Evolutionary conservation across 2,888 invertebrate genomes (phyloP), one percentile per base, ranked within the genome.

Genomic region (Pharmacophagus antenor): DNA sequence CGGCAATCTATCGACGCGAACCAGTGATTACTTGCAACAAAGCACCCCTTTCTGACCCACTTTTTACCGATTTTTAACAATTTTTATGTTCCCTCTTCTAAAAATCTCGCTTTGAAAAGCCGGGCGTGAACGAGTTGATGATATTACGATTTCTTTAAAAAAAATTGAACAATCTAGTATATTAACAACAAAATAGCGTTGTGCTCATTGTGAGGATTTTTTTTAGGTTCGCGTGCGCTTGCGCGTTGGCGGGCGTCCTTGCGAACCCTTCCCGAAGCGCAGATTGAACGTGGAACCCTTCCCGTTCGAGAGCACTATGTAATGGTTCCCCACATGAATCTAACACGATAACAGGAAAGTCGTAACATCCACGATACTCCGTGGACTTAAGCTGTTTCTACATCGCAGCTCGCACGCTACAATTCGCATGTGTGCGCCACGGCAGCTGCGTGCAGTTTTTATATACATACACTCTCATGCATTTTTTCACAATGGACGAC

Each of bases 61-160:
- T 90, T 90, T 90, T 88, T 88, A 85, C 84, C 80, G 79, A 82
- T 84, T 89, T 87, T 88, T 84, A 85, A 85, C 81, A 84, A 85
- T 84, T 88, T 85, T 84, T 82, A 76, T 72, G 72, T 80, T 84
- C 85, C 84, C 88, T 85, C 85, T 86, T 83, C 82, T 84, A 85
- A 82, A 59, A 78, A 79, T 80, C 74, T 84, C 85, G 85, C 82
- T 84, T 90, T 88, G 83, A 90, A 90, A 85, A 72, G 68, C 85
- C 90, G 89, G 90, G 90, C 90, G 90, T 90, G 90, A 90, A 90
- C 90, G 90, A 90, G 90, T 90, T 90, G 90, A 90, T 90, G 89
- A 90, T 90, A 90, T 90, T 90, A 90, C 85, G 81, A 86, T 89
- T 90, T 86, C 88, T 86, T 71, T 51, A 83, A 80, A 82, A 86